Evolutionary conservation across 1,140 invertebrate species (phyloP), one percentile per base, ranked within the genome.

Genomic region (Sogatella furcifera): DNA sequence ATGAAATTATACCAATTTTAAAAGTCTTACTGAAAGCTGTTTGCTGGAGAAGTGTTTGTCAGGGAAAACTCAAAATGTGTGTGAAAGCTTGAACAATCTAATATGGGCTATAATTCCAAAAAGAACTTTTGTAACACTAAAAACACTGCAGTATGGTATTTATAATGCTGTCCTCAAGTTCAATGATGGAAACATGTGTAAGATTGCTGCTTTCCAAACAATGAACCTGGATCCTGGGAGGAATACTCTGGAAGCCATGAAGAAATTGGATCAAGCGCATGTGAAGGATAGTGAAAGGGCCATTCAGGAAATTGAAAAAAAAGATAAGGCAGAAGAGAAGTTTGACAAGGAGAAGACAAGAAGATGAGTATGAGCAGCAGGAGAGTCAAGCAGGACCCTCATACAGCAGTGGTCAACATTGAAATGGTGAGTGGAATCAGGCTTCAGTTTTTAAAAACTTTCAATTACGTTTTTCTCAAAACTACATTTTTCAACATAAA

Each of bases 1-100:
- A 43, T 41, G 19, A 41, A 42, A 28, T 42, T 10, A 59, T 58
- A n/a, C 67, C 62, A 43, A 41, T 64, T 42, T 68, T 62, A 57
- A 63, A 44, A 58, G 55, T 15, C 55, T 67, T 41, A 57, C 65
- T 24, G 19, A 57, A 17, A 11, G 31, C 42, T n/a, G 17, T 17
- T 42, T 57, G 34, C 17, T 58, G 42, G 21, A 49, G 14, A 34
- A 41, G 14, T 44, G 57, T 31, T 43, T 58, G 14, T 41, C n/a
- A 49, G 57, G 57, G 13, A 58, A 58, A 24, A 22, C 43, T 10
- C 55, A 58, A 42, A 58, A 49, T 21, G 19, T 41, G 13, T 49
- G 28, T 31, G 57, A 58, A 46, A 58, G 57, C 38, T 43, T 57
- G 21, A 57, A 41, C 55, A 57, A 31, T 43, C 17, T 41, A 19